phyloP scores from a whole-genome alignment of 1,140 invertebrate species.

The Euwallacea fornicatus region DNA sequence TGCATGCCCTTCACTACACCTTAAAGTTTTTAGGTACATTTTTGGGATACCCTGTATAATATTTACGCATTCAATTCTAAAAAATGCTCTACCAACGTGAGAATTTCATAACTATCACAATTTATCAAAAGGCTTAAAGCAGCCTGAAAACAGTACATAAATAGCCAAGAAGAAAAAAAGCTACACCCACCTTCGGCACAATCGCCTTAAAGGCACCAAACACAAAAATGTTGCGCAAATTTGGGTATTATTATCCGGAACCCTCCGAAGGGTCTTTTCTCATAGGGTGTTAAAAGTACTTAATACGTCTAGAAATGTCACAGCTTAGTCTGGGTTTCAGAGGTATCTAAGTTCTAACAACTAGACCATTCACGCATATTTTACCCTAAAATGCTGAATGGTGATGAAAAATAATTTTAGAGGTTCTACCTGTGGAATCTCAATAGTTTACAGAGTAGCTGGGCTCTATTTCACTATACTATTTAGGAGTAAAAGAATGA shows the following conservation, averaged over 20 bases:
- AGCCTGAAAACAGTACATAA: too few relatives aligned
- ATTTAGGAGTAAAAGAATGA: conserved; percentile 6
- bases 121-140: too few relatives aligned
- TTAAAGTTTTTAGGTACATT: too few relatives aligned
- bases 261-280: conserved; percentile 8
- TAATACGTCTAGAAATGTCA: conserved; percentile 30
- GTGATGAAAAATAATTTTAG: background rate
- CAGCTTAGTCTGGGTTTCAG: conserved; percentile 18
- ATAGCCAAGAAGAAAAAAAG: too few relatives aligned
- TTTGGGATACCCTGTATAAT: too few relatives aligned
- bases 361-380: background rate
- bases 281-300: conserved; percentile 23
- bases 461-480: background rate
- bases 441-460: background rate
- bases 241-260: conserved; percentile 13
- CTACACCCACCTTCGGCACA: background rate
- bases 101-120: too few relatives aligned
- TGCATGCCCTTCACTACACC: too few relatives aligned
- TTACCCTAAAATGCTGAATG: background rate
- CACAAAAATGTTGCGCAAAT: conserved; percentile 26
- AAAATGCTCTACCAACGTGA: too few relatives aligned
- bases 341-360: background rate
- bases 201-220: conserved; percentile 13
- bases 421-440: background rate
- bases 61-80: too few relatives aligned